These are phyloP conservation scores for Amphiduros pacificus DNA, from an alignment of 2,888 invertebrate genomes.

Conservation along the genomic window DNA sequence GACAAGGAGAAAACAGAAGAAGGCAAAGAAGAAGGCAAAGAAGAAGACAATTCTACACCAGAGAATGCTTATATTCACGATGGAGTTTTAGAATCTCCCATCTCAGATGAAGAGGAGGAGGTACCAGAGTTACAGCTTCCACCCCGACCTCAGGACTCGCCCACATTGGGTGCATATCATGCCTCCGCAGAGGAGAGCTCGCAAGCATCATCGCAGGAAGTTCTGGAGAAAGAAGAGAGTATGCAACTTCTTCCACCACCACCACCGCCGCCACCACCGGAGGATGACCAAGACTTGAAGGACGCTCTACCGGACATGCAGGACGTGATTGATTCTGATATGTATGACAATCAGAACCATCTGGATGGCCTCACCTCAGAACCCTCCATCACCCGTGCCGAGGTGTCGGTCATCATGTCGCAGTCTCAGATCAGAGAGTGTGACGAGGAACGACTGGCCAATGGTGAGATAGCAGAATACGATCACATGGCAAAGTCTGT, in stretches of 20 bases:
- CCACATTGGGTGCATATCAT: constrained; percentile 3
- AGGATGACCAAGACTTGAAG: too few relatives aligned
- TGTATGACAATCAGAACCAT: too few relatives aligned
- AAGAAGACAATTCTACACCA: not conserved
- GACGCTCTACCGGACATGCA: too few relatives aligned
- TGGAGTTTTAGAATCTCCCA: constrained; percentile 14
- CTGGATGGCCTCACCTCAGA: too few relatives aligned
- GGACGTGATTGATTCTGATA: too few relatives aligned
- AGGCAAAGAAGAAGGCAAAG: not conserved
- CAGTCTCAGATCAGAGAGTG: not conserved
- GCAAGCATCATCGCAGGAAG: constrained; percentile 8
- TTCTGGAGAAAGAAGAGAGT: too few relatives aligned
- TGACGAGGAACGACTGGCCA: too few relatives aligned
- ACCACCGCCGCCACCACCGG: too few relatives aligned
- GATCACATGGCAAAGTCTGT: too few relatives aligned
- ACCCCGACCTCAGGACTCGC: constrained; percentile 14
- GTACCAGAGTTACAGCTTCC: constrained; percentile 7
- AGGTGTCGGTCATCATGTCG: constrained; percentile 1
- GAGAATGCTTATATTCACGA: not conserved
- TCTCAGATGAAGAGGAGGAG: constrained; percentile 12
- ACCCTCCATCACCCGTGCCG: too few relatives aligned
- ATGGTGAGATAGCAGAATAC: too few relatives aligned
- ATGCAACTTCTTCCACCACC: too few relatives aligned
- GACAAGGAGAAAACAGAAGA: not conserved
- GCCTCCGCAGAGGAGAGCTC: constrained; percentile 7